A percentile compares a stretch with the other conserved stretches of the same genome.
phyloP scores from a whole-genome alignment of 2,113 vertebrate species.

The Panthera uncia region DNA sequence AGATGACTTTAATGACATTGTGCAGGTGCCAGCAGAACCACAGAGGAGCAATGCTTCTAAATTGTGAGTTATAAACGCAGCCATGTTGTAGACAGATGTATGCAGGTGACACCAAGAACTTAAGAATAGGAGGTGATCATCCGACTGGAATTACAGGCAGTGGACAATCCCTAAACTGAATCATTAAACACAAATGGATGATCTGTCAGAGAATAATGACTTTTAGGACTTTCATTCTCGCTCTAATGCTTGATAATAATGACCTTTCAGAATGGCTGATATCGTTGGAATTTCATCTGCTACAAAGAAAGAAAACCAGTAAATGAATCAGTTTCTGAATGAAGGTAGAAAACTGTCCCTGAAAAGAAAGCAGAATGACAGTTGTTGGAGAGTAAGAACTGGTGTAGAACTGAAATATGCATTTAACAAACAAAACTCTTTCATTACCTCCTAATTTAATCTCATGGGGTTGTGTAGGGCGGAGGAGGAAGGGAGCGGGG shows the following conservation, averaged over 20 bases:
- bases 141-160: not conserved
- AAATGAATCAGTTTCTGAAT: constrained; percentile 27
- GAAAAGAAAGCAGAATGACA: constrained; percentile 33
- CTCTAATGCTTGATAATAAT: not conserved
- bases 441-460: constrained; percentile 22
- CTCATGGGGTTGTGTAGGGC: not conserved
- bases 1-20: not conserved
- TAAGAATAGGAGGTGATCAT: not conserved
- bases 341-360: not conserved
- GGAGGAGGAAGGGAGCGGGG: not conserved
- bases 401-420: not conserved
- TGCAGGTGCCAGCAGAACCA: not conserved
- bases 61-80: not conserved
- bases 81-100: not conserved
- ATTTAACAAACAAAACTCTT: constrained; percentile 33
- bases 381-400: not conserved
- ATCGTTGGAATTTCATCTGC: not conserved
- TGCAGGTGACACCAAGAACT: not conserved
- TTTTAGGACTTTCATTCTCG: constrained; percentile 25
- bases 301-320: not conserved
- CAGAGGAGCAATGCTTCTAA: not conserved
- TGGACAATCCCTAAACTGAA: not conserved
- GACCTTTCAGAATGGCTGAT: constrained; percentile 17
- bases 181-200: constrained; percentile 1
- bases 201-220: constrained; percentile 59